These are phyloP conservation scores for Poecilia wingei DNA, from an alignment of 2,797 vertebrate species.

Conservation along the genomic window DNA sequence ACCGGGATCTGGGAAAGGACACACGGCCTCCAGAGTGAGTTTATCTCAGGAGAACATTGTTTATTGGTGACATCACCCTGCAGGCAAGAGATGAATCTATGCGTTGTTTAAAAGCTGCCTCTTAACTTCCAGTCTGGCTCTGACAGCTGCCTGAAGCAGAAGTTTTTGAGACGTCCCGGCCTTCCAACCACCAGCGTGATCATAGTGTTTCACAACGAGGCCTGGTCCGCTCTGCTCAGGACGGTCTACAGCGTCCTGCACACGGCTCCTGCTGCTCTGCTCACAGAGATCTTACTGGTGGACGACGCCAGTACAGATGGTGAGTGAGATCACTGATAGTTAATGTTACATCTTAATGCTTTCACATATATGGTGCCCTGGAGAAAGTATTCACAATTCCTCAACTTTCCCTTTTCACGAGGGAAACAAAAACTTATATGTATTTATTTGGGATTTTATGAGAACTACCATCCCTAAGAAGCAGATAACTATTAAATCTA, in stretches of 20 bases:
- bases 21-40: conserved; percentile 85
- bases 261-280: conserved; percentile 80
- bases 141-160: conserved; percentile 82
- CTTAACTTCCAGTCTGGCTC: conserved; percentile 25
- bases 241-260: conserved; percentile 86
- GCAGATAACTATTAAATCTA: background rate
- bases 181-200: conserved; percentile 86
- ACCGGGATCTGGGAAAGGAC: conserved; percentile 84
- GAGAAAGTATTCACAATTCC: background rate
- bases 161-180: conserved; percentile 81
- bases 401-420: background rate
- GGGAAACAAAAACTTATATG: background rate
- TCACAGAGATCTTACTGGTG: conserved; percentile 85
- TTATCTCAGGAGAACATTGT: background rate
- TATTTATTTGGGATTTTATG: background rate
- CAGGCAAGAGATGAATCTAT: background rate
- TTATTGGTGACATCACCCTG: background rate
- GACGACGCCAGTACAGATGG: conserved; percentile 88
- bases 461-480: background rate
- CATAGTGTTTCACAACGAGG: conserved; percentile 88
- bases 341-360: background rate
- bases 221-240: conserved; percentile 72
- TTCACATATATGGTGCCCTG: background rate
- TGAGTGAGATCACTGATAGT: conserved; percentile 34
- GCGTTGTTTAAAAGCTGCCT: background rate